Evolutionary conservation across 2,888 invertebrate genomes (phyloP).

Genomic region (Ectemnius cavifrons): DNA sequence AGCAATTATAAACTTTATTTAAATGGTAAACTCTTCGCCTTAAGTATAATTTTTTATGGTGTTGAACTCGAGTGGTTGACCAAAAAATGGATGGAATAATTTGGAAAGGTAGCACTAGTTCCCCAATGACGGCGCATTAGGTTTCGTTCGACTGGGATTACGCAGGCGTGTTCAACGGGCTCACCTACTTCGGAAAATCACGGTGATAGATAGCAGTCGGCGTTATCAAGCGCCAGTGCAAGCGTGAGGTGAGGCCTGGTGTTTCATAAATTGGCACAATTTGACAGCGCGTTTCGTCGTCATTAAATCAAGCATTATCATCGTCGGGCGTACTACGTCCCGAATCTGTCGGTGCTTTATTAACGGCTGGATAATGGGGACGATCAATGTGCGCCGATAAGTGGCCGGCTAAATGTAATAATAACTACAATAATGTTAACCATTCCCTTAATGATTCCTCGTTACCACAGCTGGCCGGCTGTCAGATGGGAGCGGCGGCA

Average conservation of each 20-base stretch:
- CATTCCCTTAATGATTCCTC: constrained; percentile 48
- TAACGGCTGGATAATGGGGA: constrained; percentile 29
- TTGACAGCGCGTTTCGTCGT: constrained; percentile 20
- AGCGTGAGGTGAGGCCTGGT: constrained; percentile 1
- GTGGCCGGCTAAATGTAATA: constrained; percentile 44
- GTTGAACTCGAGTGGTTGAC: too few relatives aligned
- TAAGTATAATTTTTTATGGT: too few relatives aligned
- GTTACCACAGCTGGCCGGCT: constrained; percentile 21
- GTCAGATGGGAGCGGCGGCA: neutral
- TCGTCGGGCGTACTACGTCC: constrained; percentile 9
- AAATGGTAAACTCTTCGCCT: too few relatives aligned
- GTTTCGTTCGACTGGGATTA: too few relatives aligned
- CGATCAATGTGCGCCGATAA: constrained; percentile 48
- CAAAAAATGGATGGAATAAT: too few relatives aligned
- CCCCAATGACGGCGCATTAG: too few relatives aligned
- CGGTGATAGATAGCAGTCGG: too few relatives aligned
- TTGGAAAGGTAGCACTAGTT: too few relatives aligned
- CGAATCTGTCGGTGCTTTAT: constrained; percentile 39
- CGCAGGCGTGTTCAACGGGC: too few relatives aligned
- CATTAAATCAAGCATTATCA: constrained; percentile 38
- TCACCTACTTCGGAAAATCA: too few relatives aligned
- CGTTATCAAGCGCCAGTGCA: too few relatives aligned
- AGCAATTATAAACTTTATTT: too few relatives aligned
- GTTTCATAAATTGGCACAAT: constrained; percentile 27
- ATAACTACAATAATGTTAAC: constrained; percentile 50